Conservation (phyloP, 2,888 invertebrate genomes). For the Smittia sp. region DNA sequence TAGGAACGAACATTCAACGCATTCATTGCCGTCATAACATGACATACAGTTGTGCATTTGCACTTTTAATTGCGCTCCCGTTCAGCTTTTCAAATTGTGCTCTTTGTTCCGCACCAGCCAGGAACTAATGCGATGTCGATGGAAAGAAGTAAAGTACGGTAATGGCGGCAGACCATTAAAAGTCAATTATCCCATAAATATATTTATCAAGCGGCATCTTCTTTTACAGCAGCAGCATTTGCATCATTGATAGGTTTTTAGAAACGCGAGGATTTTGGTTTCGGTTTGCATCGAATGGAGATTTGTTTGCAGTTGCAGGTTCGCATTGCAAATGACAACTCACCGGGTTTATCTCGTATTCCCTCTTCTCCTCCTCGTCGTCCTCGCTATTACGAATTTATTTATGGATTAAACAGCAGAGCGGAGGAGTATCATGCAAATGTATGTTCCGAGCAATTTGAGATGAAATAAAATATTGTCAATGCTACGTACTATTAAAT, state of each 20-base stretch:
- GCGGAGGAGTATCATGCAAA: constrained; percentile 25
- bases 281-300: not conserved
- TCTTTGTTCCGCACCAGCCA: not conserved
- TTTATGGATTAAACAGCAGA: constrained; percentile 17
- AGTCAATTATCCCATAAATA: constrained; percentile 41
- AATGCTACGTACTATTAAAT: not conserved
- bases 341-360: not conserved
- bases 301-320: not conserved
- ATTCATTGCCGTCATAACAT: too few species aligned
- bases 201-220: constrained; percentile 17
- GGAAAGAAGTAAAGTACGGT: not conserved
- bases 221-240: not conserved
- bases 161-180: constrained; percentile 33
- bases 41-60: too few species aligned
- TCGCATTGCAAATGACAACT: constrained; percentile 35
- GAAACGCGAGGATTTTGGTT: not conserved
- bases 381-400: constrained; percentile 22
- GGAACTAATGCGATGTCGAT: not conserved
- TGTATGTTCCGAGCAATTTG: constrained; percentile 30
- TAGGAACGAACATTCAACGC: too few species aligned
- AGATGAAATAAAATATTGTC: constrained; percentile 17
- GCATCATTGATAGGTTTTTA: constrained; percentile 7
- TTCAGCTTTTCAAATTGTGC: not conserved
- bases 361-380: not conserved
- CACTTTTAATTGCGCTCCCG: too few species aligned